Percentiles rank a stretch among this genome's conserved stretches.
phyloP scores from a whole-genome alignment of 2,888 invertebrate genomes.

The Conchocele bisecta region DNA sequence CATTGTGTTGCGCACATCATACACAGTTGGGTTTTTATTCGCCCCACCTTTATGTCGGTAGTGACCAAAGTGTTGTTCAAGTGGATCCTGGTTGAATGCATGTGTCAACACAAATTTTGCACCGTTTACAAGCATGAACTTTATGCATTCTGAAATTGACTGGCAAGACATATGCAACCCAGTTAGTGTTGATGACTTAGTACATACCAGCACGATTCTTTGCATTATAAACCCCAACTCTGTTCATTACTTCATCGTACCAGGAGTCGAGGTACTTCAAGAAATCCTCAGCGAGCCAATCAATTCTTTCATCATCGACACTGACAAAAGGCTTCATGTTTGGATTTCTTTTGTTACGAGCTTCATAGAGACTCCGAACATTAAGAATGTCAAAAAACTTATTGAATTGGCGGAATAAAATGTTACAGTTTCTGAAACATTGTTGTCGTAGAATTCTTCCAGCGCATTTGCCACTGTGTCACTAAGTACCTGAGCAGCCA shows the following conservation, averaged over 20 bases:
- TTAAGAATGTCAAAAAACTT: slow-evolving; percentile 57
- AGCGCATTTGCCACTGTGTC: slow-evolving; percentile 37
- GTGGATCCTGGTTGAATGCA: slow-evolving; percentile 40
- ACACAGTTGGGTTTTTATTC: slow-evolving; percentile 34
- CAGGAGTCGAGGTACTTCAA: slow-evolving; percentile 20
- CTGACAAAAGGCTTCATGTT: slow-evolving; percentile 18
- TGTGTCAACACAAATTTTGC: slow-evolving; percentile 38
- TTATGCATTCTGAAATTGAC: slow-evolving; percentile 4
- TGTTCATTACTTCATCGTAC: slow-evolving; percentile 6
- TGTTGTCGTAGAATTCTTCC: slow-evolving; percentile 9
- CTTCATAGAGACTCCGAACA: slow-evolving; percentile 31
- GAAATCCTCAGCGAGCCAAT: slow-evolving; percentile 23
- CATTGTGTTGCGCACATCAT: slow-evolving; percentile 24
- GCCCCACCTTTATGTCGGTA: slow-evolving; percentile 8
- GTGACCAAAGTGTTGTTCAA: slow-evolving; percentile 47
- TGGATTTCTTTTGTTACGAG: slow-evolving; percentile 14
- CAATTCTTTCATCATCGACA: slow-evolving; percentile 11
- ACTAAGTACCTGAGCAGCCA: slow-evolving; percentile 34
- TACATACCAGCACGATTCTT: not conserved
- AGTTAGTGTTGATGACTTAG: slow-evolving; percentile 27
- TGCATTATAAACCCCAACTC: not conserved
- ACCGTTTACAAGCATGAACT: slow-evolving; percentile 8
- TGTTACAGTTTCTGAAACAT: slow-evolving; percentile 21
- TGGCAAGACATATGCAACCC: slow-evolving; percentile 21
- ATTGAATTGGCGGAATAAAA: slow-evolving; percentile 45